phyloP scores from a whole-genome alignment of 1,140 invertebrate species.

The Babylonia areolata region DNA sequence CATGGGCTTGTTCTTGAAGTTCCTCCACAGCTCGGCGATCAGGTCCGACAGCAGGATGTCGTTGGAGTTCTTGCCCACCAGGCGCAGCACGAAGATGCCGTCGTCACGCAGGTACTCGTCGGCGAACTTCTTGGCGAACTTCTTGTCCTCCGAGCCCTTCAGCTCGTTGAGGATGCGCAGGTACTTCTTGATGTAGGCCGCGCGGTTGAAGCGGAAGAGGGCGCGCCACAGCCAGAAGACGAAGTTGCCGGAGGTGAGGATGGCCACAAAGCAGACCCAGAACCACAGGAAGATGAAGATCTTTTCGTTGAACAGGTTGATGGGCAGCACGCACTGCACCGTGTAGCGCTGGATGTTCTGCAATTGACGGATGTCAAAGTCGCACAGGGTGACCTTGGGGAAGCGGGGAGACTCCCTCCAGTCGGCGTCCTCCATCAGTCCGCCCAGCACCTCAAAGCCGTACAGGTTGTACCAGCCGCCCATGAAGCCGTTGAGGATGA shows the following conservation, averaged over 20 bases:
- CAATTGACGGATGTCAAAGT: constrained; percentile 77
- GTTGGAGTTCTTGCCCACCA: constrained; percentile 72
- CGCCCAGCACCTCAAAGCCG: constrained; percentile 75
- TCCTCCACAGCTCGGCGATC: constrained; percentile 68
- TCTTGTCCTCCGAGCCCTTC: constrained; percentile 63
- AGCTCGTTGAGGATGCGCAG: constrained; percentile 66
- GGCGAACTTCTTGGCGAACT: constrained; percentile 65
- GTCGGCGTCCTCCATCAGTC: constrained; percentile 73
- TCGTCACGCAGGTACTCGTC: constrained; percentile 73
- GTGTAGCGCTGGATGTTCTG: constrained; percentile 70
- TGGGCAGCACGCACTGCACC: constrained; percentile 78
- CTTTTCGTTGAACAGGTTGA: constrained; percentile 80
- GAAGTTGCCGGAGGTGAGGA: constrained; percentile 65
- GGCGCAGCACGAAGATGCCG: constrained; percentile 71
- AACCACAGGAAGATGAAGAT: constrained; percentile 77
- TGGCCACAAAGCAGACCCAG: constrained; percentile 71
- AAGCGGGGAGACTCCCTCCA: constrained; percentile 73
- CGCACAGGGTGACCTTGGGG: constrained; percentile 77
- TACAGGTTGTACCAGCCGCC: constrained; percentile 77
- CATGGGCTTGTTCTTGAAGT: constrained; percentile 67
- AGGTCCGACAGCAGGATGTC: constrained; percentile 72
- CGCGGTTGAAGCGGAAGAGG: constrained; percentile 63
- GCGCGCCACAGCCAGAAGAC: constrained; percentile 69
- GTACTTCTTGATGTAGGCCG: constrained; percentile 71
- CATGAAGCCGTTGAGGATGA: constrained; percentile 77